Conservation (phyloP, 2,113 vertebrate genomes). For the Amphiprion percula region DNA sequence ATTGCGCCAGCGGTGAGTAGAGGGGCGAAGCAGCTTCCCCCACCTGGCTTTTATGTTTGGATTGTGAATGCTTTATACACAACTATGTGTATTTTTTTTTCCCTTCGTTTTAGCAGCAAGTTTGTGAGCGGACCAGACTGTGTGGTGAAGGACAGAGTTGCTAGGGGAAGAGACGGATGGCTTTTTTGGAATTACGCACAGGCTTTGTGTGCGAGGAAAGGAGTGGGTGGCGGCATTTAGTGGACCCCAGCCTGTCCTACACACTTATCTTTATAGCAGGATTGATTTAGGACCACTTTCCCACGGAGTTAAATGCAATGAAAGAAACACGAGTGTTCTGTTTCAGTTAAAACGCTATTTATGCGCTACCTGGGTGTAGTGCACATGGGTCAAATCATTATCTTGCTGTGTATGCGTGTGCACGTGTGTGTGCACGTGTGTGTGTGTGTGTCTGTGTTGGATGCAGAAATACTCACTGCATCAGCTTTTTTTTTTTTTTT, state of each 20-base stretch:
- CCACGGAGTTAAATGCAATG: constrained; percentile 55
- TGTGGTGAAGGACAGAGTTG: constrained; percentile 59
- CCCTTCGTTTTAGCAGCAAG: constrained; percentile 31
- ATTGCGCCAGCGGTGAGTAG: constrained; percentile 78
- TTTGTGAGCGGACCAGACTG: constrained; percentile 42
- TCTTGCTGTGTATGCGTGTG: constrained; percentile 6
- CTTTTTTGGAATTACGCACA: constrained; percentile 76
- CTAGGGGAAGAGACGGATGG: constrained; percentile 72
- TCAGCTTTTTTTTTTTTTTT: constrained; percentile 55
- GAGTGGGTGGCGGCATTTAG: constrained; percentile 90
- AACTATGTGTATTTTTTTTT: not conserved
- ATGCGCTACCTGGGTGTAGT: constrained; percentile 45
- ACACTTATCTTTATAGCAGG: constrained; percentile 68
- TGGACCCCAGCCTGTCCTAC: constrained; percentile 63
- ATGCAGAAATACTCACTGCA: constrained; percentile 64
- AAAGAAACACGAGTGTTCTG: constrained; percentile 34
- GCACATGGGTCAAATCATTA: constrained; percentile 66
- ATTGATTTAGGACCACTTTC: constrained; percentile 75
- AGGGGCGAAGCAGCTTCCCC: constrained; percentile 41
- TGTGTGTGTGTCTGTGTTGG: constrained; percentile 48
- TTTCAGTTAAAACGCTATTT: constrained; percentile 45
- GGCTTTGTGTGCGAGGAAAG: constrained; percentile 91
- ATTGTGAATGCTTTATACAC: constrained; percentile 21
- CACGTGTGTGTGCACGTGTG: constrained; percentile 39
- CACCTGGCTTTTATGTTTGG: constrained; percentile 62